Percentiles rank a stretch among this genome's conserved stretches.
Evolutionary conservation across 1,140 invertebrate species (phyloP).

Genomic region (Apocrypta bakeri): DNA sequence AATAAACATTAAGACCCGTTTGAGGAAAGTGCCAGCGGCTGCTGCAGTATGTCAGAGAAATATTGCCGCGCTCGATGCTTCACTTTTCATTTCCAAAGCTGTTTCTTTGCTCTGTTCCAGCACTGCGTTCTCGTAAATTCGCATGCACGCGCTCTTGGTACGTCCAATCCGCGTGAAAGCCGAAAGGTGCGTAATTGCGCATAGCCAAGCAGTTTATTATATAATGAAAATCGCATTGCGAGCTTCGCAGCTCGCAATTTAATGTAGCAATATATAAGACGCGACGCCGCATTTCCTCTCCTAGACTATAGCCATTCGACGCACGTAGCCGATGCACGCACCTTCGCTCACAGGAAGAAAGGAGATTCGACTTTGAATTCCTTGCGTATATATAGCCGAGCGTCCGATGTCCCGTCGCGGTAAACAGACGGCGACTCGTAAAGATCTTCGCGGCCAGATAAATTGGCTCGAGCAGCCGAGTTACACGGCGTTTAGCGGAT

Average conservation of each 20-base stretch:
- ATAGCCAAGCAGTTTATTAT: too few species aligned
- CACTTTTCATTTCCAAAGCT: conserved; percentile 38
- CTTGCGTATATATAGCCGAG: conserved; percentile 55
- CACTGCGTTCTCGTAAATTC: background rate
- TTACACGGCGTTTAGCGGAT: conserved; percentile 64
- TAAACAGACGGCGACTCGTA: conserved; percentile 53
- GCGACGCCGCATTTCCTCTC: too few species aligned
- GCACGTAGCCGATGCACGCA: conserved; percentile 21
- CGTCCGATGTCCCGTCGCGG: background rate
- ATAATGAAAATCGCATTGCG: too few species aligned
- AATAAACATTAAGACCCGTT: conserved; percentile 45
- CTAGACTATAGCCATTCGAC: conserved; percentile 14
- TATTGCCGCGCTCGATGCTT: conserved; percentile 22
- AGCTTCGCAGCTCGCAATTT: too few species aligned
- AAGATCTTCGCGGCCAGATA: conserved; percentile 64
- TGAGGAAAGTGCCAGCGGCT: background rate
- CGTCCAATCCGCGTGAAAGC: too few species aligned
- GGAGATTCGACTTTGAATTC: conserved; percentile 56
- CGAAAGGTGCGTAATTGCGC: too few species aligned
- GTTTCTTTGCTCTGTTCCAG: conserved; percentile 1
- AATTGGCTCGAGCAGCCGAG: conserved; percentile 61
- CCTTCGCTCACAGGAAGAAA: conserved; percentile 54
- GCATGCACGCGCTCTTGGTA: too few species aligned
- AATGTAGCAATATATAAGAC: too few species aligned
- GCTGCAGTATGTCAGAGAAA: background rate